phyloP scores from a whole-genome alignment of 2,797 vertebrate species.

The Sphenopsis melanotis region DNA sequence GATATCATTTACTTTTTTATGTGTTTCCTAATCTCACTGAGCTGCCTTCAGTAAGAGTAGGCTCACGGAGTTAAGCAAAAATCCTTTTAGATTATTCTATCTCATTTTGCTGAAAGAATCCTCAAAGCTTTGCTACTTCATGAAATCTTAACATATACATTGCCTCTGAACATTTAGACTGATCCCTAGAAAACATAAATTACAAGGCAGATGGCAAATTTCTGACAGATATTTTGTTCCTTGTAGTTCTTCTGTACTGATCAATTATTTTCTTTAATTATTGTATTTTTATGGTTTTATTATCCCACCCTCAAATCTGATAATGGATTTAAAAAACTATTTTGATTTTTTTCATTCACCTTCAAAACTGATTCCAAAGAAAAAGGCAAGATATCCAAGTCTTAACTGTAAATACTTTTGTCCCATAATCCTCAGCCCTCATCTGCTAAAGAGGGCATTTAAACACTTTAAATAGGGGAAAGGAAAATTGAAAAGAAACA shows the following conservation, averaged over 20 bases:
- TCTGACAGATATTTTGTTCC: background rate
- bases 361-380: background rate
- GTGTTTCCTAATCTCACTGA: background rate
- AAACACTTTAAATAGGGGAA: background rate
- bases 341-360: background rate
- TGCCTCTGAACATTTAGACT: background rate
- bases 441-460: background rate
- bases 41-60: background rate
- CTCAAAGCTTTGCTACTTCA: background rate
- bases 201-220: background rate
- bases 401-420: background rate
- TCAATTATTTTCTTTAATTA: background rate
- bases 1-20: background rate
- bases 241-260: background rate
- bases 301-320: background rate
- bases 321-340: background rate
- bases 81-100: background rate
- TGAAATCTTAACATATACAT: background rate
- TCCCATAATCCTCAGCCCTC: background rate
- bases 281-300: background rate
- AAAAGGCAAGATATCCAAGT: background rate
- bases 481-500: background rate
- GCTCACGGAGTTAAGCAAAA: accelerated
- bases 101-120: background rate
- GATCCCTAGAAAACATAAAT: background rate